Percentiles rank a stretch among this genome's conserved stretches.
Conservation (phyloP, 2,888 invertebrate genomes). For the Neoaliturus tenellus region DNA sequence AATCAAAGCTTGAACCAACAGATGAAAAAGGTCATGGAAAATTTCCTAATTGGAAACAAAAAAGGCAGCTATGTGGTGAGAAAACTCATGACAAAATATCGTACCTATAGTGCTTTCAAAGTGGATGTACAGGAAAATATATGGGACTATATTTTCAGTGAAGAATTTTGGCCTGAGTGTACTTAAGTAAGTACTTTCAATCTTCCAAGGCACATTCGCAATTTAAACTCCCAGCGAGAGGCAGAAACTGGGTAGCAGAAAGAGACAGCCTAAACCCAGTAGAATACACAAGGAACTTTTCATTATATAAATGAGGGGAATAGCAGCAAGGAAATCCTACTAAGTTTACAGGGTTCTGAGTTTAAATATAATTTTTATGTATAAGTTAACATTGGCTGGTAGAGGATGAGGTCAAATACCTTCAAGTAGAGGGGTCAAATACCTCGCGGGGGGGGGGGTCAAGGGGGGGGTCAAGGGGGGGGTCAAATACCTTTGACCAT, state of each 20-base stretch:
- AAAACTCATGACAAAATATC: neutral
- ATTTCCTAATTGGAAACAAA: neutral
- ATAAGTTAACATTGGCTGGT: slow-evolving; percentile 10
- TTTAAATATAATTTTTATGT: neutral
- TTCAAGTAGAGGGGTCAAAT: slow-evolving; percentile 3
- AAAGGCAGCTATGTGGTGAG: neutral
- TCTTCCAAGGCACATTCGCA: neutral
- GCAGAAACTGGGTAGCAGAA: neutral
- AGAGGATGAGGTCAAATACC: neutral
- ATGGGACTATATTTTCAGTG: neutral
- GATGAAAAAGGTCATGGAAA: neutral
- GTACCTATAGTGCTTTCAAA: slow-evolving; percentile 5
- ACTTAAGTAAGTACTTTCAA: neutral
- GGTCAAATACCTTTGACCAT: neutral
- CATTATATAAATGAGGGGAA: neutral
- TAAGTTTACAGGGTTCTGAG: neutral
- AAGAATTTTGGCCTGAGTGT: slow-evolving; percentile 15
- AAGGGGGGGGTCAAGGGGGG: too few species aligned
- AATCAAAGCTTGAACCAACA: neutral
- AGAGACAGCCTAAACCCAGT: slow-evolving; percentile 27
- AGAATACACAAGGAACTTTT: neutral
- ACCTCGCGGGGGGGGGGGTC: too few species aligned
- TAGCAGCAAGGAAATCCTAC: slow-evolving; percentile 12
- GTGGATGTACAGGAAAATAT: neutral
- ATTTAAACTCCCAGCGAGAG: neutral